Percentiles rank a stretch among this genome's conserved stretches.
Conservation (phyloP, 2,797 vertebrate genomes). For the Bradypus variegatus region DNA sequence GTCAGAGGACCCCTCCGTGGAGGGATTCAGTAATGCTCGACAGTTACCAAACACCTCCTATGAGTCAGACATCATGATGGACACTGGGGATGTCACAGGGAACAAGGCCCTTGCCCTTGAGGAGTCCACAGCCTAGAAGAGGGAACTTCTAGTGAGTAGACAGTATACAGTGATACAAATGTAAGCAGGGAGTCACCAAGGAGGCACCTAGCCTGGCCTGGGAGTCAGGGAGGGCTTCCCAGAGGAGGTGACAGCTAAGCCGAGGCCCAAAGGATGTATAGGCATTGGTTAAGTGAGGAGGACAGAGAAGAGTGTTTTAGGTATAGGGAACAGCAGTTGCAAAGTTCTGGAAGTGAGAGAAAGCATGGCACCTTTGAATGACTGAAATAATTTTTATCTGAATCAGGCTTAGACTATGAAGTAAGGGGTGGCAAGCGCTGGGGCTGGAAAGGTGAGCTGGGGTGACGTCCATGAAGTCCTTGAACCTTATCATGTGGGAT, state of each 20-base stretch:
- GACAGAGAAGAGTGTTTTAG: neutral
- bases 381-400: neutral
- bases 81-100: neutral
- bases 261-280: neutral
- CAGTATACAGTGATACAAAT: neutral
- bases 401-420: neutral
- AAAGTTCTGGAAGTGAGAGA: neutral
- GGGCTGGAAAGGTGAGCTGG: neutral
- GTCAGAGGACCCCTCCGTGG: neutral
- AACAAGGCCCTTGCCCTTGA: neutral
- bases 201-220: neutral
- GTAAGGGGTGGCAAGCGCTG: neutral
- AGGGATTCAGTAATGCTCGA: neutral
- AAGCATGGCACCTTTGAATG: neutral
- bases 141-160: neutral
- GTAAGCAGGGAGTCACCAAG: neutral
- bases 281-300: neutral
- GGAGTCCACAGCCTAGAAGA: neutral
- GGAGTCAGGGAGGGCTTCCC: slow-evolving; percentile 1
- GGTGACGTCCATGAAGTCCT: neutral
- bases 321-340: neutral
- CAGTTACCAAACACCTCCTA: neutral
- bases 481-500: neutral
- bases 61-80: neutral
- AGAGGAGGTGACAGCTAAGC: neutral